Percentiles rank a stretch among this genome's conserved stretches.
phyloP scores from a whole-genome alignment of 2,888 invertebrate species.

The Stratiomys singularior region DNA sequence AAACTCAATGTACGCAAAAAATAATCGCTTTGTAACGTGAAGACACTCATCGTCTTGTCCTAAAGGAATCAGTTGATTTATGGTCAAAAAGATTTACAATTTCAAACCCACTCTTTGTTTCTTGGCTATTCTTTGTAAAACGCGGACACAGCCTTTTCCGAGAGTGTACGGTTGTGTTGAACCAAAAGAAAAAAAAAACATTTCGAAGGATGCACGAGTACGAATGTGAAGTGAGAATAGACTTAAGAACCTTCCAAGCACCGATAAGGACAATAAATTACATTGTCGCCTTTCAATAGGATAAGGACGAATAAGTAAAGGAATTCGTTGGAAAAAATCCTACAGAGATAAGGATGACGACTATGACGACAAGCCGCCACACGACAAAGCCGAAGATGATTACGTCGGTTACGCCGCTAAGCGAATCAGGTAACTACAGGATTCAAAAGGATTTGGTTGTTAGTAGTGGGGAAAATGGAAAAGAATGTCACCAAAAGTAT shows the following conservation, averaged over 20 bases:
- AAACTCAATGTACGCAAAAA: background rate
- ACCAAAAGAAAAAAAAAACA: background rate
- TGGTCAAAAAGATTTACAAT: conserved; percentile 34
- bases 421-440: too few species aligned
- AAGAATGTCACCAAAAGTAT: too few species aligned
- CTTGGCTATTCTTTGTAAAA: background rate
- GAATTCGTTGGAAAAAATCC: conserved; percentile 3
- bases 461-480: too few species aligned
- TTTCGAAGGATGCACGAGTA: background rate
- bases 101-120: background rate
- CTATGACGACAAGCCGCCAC: conserved; percentile 14
- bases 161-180: background rate
- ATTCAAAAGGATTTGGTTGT: too few species aligned
- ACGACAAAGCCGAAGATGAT: conserved; percentile 6
- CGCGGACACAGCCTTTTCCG: background rate
- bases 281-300: conserved; percentile 45
- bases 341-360: background rate
- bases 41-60: conserved; percentile 10
- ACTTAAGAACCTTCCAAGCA: conserved; percentile 22
- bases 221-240: conserved; percentile 23
- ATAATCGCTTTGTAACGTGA: background rate
- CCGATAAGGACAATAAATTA: conserved; percentile 48
- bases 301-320: conserved; percentile 27
- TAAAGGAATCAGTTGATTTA: conserved; percentile 34
- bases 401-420: background rate